phyloP scores from a whole-genome alignment of 2,797 vertebrate genomes.

The Pristis pectinata region DNA sequence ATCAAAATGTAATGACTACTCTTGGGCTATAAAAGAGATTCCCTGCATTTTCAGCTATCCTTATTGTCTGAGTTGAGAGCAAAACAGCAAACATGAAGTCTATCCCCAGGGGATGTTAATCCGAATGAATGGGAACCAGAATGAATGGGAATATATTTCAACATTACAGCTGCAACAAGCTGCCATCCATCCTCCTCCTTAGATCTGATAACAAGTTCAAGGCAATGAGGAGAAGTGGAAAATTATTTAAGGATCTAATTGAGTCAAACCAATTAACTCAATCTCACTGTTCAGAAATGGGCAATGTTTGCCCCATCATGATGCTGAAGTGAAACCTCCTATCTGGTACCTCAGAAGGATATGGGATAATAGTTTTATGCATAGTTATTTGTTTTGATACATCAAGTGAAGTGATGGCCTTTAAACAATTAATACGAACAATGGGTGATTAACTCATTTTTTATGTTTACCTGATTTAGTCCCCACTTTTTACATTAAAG shows the following conservation, averaged over 20 bases:
- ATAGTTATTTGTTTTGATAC: neutral
- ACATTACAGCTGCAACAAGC: neutral
- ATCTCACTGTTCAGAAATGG: neutral
- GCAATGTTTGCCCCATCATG: neutral
- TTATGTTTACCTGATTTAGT: neutral
- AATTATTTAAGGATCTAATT: too few species aligned
- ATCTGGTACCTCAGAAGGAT: neutral
- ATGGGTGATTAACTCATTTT: neutral
- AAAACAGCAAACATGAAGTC: neutral
- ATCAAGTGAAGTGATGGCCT: neutral
- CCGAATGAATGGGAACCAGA: neutral
- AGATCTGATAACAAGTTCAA: neutral
- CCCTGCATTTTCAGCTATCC: neutral
- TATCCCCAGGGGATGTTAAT: neutral
- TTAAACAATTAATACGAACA: neutral
- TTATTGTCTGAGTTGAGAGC: neutral
- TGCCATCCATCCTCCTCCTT: neutral
- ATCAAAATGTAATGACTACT: neutral
- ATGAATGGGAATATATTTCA: neutral
- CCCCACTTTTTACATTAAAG: neutral
- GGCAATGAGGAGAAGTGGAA: too few species aligned
- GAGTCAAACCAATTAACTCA: neutral
- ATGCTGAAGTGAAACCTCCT: neutral
- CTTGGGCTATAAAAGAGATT: neutral
- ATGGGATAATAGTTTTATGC: neutral